phyloP scores from a whole-genome alignment of 2,888 invertebrate genomes.

The Sicus ferrugineus region DNA sequence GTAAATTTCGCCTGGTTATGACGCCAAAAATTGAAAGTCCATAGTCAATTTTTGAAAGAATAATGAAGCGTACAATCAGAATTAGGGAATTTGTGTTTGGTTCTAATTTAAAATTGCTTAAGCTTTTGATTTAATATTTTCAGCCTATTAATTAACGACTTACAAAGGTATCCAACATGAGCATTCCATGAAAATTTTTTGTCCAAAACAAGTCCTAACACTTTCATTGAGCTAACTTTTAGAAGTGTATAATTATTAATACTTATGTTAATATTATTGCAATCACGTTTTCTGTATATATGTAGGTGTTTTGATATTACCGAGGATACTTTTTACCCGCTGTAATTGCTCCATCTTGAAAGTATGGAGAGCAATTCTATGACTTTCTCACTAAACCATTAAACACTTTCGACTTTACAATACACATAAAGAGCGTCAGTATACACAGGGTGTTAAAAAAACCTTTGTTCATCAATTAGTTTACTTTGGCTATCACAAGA shows the following conservation, averaged over 20 bases:
- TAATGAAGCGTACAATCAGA: neutral
- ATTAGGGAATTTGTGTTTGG: neutral
- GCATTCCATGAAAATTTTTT: neutral
- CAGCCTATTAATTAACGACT: neutral
- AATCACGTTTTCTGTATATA: neutral
- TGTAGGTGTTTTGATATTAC: neutral
- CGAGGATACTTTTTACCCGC: neutral
- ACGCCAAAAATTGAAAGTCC: too few relatives aligned
- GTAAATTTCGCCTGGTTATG: neutral
- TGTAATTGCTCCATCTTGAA: neutral
- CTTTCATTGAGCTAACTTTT: neutral
- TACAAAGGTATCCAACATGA: neutral
- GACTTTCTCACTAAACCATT: neutral
- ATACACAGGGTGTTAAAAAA: slow-evolving; percentile 14
- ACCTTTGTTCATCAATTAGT: neutral
- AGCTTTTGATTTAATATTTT: neutral
- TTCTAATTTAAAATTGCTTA: neutral
- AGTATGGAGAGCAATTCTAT: neutral
- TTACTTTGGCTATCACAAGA: neutral
- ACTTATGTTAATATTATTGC: neutral
- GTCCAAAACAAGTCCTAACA: neutral
- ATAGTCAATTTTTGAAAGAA: neutral
- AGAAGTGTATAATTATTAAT: neutral
- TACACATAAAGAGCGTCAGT: slow-evolving; percentile 3
- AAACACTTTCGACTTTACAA: neutral